phyloP scores from a whole-genome alignment of 2,113 vertebrate species.

The Lepisosteus oculatus region DNA sequence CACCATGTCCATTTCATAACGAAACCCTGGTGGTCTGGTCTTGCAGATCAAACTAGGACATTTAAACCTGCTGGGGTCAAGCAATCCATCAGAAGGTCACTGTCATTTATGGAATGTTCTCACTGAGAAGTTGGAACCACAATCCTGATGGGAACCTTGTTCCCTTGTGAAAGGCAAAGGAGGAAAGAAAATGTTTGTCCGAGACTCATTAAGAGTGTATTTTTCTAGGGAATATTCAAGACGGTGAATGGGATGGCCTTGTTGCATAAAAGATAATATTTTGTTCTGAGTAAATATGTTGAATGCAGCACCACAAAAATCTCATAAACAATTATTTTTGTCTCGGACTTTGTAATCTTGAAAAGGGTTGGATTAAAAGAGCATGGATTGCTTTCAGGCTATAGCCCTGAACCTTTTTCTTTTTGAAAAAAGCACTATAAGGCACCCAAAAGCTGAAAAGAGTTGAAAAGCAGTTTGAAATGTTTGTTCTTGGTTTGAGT shows the following conservation, averaged over 20 bases:
- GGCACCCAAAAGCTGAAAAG: neutral
- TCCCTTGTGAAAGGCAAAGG: too few relatives aligned
- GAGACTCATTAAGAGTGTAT: too few relatives aligned
- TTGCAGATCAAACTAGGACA: too few relatives aligned
- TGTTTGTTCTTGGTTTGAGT: neutral
- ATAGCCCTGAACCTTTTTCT: neutral
- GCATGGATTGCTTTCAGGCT: neutral
- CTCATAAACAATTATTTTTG: neutral
- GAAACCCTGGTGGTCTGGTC: too few relatives aligned
- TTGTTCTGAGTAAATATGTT: neutral
- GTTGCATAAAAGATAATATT: too few relatives aligned
- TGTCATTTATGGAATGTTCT: slow-evolving; percentile 37
- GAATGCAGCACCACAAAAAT: too few relatives aligned
- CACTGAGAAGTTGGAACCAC: slow-evolving; percentile 12
- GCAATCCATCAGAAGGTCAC: slow-evolving; percentile 35
- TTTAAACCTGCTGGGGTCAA: slow-evolving; percentile 20
- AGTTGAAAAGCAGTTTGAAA: neutral
- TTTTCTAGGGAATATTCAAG: too few relatives aligned
- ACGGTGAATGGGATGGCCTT: too few relatives aligned
- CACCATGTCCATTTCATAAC: too few relatives aligned
- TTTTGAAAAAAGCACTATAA: neutral
- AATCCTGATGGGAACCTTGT: slow-evolving; percentile 19
- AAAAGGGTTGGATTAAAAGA: neutral
- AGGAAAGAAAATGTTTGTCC: too few relatives aligned
- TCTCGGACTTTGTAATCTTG: neutral